phyloP scores from a whole-genome alignment of 1,140 invertebrate species.

The Phthorimaea operculella region DNA sequence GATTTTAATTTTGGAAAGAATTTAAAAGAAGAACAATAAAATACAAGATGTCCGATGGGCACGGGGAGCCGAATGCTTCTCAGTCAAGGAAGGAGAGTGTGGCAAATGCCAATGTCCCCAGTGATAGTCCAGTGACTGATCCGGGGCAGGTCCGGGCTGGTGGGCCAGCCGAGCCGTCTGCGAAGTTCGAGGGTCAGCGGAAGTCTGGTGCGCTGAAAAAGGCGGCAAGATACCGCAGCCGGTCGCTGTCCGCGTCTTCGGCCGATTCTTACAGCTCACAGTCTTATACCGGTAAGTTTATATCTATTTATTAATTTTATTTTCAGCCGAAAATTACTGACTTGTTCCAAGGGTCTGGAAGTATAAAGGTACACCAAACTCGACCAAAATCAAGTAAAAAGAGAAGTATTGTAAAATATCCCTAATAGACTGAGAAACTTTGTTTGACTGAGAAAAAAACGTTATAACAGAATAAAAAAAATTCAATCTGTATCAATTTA shows the following conservation, averaged over 20 bases:
- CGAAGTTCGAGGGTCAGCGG: slow-evolving; percentile 50
- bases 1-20: slow-evolving; percentile 4
- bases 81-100: slow-evolving; percentile 48
- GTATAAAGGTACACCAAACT: no score
- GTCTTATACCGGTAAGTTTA: slow-evolving; percentile 60
- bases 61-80: slow-evolving; percentile 37
- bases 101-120: slow-evolving; percentile 41
- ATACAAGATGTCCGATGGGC: slow-evolving; percentile 47
- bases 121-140: slow-evolving; percentile 59
- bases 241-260: slow-evolving; percentile 91
- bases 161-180: slow-evolving; percentile 32
- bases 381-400: no score
- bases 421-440: no score
- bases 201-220: slow-evolving; percentile 83
- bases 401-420: no score
- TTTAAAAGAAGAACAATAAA: slow-evolving; percentile 11
- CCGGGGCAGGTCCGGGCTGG: slow-evolving; percentile 54
- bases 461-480: no score
- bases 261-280: slow-evolving; percentile 93
- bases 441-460: no score
- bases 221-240: slow-evolving; percentile 84
- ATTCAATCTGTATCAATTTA: no score
- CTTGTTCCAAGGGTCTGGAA: no score
- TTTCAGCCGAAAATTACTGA: no score
- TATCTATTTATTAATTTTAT: neutral